A percentile compares a stretch with the other conserved stretches of the same genome.
These are phyloP conservation scores for Sinosuthora webbiana DNA, from an alignment of 2,113 vertebrate genomes.

Conservation along the genomic window DNA sequence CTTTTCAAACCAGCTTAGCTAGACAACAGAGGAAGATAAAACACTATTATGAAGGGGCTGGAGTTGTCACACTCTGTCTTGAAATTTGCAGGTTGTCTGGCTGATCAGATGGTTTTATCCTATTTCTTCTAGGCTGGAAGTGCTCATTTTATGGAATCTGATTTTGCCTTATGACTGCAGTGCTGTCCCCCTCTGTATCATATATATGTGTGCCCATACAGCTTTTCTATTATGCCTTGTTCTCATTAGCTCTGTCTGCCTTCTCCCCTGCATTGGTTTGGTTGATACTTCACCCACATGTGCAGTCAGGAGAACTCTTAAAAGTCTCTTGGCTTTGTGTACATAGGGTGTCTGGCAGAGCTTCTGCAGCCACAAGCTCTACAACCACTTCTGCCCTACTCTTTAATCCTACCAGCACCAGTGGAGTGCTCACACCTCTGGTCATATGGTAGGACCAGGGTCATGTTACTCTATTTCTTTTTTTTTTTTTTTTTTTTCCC, in stretches of 20 bases:
- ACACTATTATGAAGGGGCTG: background rate
- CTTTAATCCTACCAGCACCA: background rate
- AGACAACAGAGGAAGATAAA: background rate
- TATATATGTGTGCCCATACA: fast-evolving
- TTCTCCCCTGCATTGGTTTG: background rate
- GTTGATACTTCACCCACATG: background rate
- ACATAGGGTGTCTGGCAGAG: background rate
- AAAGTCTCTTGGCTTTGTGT: background rate
- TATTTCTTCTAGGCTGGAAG: background rate
- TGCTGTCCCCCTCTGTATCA: background rate
- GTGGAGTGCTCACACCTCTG: background rate
- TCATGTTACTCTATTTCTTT: background rate
- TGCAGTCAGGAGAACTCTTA: background rate
- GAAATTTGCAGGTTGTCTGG: background rate
- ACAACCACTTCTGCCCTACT: background rate
- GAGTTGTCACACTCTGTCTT: background rate
- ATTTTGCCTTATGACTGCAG: background rate
- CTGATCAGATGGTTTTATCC: background rate
- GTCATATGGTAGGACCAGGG: background rate
- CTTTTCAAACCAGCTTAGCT: constrained; percentile 11
- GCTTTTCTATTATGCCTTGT: background rate
- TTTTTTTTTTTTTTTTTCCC: background rate
- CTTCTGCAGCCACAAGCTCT: background rate
- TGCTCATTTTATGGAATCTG: background rate
- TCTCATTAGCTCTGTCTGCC: background rate